Conservation (phyloP, 2,113 vertebrate species). For the Melanotaenia duboulayi region DNA sequence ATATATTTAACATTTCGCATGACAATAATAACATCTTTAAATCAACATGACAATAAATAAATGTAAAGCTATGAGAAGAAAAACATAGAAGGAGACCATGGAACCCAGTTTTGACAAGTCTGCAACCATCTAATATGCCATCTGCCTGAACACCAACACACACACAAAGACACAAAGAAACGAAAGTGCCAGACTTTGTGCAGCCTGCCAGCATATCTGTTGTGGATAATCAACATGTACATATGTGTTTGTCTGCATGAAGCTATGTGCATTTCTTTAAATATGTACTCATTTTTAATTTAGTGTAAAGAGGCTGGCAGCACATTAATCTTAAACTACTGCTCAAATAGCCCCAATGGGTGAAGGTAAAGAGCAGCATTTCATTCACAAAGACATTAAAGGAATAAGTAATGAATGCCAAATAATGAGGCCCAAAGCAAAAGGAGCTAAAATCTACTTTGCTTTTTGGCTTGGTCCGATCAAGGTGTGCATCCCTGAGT, state of each 20-base stretch:
- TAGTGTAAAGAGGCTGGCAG: not conserved
- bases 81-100: conserved; percentile 6
- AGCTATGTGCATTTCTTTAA: conserved; percentile 17
- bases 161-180: conserved; percentile 27
- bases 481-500: conserved; percentile 20
- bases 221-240: conserved; percentile 7
- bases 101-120: conserved; percentile 42
- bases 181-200: conserved; percentile 51
- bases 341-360: conserved; percentile 2
- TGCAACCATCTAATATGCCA: conserved; percentile 72
- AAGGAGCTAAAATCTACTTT: conserved; percentile 18
- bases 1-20: conserved; percentile 34
- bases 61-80: conserved; percentile 21
- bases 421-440: conserved; percentile 1
- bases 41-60: conserved; percentile 6
- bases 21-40: conserved; percentile 23
- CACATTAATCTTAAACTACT: conserved; percentile 10
- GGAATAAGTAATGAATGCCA: not conserved
- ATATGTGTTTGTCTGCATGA: conserved; percentile 4
- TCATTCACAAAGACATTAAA: not conserved
- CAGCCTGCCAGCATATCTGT: conserved; percentile 47
- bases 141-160: conserved; percentile 63
- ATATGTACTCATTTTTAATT: conserved; percentile 19
- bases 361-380: not conserved
- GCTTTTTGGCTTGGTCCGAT: conserved; percentile 16